Evolutionary conservation across 2,797 vertebrate species (phyloP).

Genomic region (Poeciliopsis presidionis): DNA sequence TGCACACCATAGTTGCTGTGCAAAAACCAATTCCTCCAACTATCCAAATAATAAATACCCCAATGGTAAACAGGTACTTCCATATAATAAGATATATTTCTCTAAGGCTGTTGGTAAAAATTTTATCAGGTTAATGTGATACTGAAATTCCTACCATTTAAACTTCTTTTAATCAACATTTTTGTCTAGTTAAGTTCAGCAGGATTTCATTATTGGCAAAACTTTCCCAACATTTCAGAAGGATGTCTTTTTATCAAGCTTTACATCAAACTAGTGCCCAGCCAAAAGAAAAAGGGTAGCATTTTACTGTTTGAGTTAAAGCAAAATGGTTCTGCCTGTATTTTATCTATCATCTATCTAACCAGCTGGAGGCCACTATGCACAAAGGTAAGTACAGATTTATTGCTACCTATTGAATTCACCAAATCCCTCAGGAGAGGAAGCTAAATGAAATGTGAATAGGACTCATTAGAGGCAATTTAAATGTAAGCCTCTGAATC

Average conservation of each 20-base stretch:
- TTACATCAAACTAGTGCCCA: neutral
- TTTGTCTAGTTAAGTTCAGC: neutral
- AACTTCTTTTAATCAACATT: neutral
- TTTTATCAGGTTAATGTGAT: neutral
- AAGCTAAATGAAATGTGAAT: constrained; percentile 42
- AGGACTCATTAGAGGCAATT: constrained; percentile 40
- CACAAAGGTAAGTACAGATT: neutral
- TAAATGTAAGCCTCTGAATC: constrained; percentile 34
- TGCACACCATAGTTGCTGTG: no score
- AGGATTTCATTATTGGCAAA: neutral
- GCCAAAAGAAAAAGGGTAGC: neutral
- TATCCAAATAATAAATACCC: neutral
- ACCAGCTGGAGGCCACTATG: neutral
- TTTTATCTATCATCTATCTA: neutral
- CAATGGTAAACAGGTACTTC: neutral
- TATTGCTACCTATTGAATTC: constrained; percentile 5
- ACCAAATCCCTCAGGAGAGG: constrained; percentile 23
- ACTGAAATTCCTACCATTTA: neutral
- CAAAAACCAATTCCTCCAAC: neutral
- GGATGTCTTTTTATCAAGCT: neutral
- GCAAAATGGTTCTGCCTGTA: neutral
- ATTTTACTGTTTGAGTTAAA: neutral
- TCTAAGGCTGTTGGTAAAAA: neutral
- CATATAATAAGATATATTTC: neutral
- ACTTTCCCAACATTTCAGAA: neutral